phyloP scores from a whole-genome alignment of 2,797 vertebrate species.

The Choloepus didactylus region DNA sequence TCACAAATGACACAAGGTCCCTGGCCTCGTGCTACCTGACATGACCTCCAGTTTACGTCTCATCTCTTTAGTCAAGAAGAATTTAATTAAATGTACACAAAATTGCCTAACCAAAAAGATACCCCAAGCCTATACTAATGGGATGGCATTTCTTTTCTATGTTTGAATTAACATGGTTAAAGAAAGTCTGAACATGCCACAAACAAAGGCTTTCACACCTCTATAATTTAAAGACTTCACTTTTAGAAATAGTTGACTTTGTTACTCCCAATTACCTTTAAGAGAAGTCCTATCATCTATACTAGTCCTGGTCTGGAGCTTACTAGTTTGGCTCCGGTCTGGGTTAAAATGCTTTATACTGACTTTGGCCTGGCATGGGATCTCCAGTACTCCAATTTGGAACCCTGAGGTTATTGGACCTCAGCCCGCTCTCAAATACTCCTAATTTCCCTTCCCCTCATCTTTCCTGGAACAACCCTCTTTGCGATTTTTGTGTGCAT shows the following conservation, averaged over 20 bases:
- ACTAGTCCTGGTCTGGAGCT: background rate
- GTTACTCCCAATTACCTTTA: conserved; percentile 18
- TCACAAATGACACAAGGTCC: background rate
- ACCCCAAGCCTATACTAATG: background rate
- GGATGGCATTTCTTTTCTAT: background rate
- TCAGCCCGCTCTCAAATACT: background rate
- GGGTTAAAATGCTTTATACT: background rate
- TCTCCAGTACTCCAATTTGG: background rate
- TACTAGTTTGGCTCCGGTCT: background rate
- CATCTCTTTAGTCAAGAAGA: background rate
- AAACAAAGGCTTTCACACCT: background rate
- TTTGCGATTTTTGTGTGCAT: background rate
- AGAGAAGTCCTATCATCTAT: background rate
- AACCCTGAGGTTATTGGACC: background rate
- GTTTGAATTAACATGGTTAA: background rate
- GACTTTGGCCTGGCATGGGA: background rate
- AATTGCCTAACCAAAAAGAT: background rate
- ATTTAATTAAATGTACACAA: background rate
- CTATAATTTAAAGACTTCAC: background rate
- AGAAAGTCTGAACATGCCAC: background rate
- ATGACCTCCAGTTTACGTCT: background rate
- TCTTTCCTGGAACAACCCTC: background rate
- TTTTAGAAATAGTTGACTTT: conserved; percentile 37
- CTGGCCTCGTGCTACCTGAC: background rate
- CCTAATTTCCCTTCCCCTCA: background rate